These are phyloP conservation scores for Pygocentrus nattereri DNA, from an alignment of 2,797 vertebrate genomes.

Conservation along the genomic window DNA sequence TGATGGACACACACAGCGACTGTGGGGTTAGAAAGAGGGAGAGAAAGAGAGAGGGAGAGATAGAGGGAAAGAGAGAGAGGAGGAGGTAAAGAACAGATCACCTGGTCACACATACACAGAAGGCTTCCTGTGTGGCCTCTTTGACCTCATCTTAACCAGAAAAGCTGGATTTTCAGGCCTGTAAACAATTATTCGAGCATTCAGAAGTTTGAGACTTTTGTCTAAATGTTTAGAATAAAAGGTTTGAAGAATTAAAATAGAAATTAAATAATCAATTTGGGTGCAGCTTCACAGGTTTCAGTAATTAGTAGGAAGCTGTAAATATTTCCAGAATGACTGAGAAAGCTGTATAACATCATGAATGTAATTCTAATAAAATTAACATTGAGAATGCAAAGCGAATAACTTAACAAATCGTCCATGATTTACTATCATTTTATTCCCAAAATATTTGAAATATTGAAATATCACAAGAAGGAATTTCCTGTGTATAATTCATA, in stretches of 20 bases:
- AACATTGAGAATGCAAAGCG: no score
- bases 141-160: background rate
- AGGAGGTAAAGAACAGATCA: conserved; percentile 56
- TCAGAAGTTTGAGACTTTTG: no score
- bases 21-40: conserved; percentile 53
- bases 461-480: background rate
- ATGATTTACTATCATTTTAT: background rate
- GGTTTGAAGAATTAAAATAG: no score
- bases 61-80: background rate
- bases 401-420: no score
- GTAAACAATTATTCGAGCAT: background rate
- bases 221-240: background rate
- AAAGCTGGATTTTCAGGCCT: background rate
- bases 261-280: no score
- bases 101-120: background rate
- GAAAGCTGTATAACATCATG: no score
- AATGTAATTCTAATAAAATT: no score
- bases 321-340: no score
- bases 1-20: conserved; percentile 87
- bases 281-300: background rate
- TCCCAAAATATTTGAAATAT: background rate
- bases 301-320: background rate
- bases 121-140: background rate
- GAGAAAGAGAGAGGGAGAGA: conserved; percentile 5
- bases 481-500: background rate